Evolutionary conservation across 2,797 vertebrate genomes (phyloP), one percentile per base, ranked within the genome.

Genomic region (Lacerta bilineata): DNA sequence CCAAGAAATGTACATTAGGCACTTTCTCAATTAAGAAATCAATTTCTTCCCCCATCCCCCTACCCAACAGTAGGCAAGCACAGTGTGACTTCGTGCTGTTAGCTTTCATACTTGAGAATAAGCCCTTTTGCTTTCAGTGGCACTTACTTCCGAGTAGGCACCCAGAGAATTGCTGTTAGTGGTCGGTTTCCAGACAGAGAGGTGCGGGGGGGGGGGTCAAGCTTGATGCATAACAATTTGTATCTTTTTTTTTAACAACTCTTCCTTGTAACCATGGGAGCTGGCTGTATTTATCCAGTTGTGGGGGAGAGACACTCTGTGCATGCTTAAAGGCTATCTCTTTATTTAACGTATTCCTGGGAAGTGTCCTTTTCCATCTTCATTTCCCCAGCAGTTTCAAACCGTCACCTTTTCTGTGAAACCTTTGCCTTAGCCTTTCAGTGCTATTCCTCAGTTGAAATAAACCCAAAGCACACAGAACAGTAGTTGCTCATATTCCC

Each of bases 261-360:
- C 36, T 9, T 78, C 77, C n/a, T 69, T 61, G 29, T 50, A 66
- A 78, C 46, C 36, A 85, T 11, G 25, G 20, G 33, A 27, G 0
- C 55, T 76, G 72, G 18, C 50, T 86, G 55, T 29, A 18, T 75
- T 43, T 77, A 50, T 59, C 17, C 17, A 68, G 20, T 50, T n/a
- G 23, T 23, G 7, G 25, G 36, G 55, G 17, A 64, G 76, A 36
- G 39, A 9, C 39, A 43, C 72, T 61, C 18, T 5, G 59, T 20
- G 59, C 59, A 85, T 85, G 72, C 74, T 78, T 66, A 41, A 46
- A 50, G 25, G 41, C 29, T 17, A 36, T 64, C 76, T 83, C 83
- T 41, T 29, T 41, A 5, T 41, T 64, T n/a, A 55, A 33, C 41
- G 1, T 84, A 33, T 61, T 61, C 33, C 50, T 78, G 74, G 10